Conservation (phyloP, 2,797 vertebrate genomes). For the Sarcophilus harrisii region DNA sequence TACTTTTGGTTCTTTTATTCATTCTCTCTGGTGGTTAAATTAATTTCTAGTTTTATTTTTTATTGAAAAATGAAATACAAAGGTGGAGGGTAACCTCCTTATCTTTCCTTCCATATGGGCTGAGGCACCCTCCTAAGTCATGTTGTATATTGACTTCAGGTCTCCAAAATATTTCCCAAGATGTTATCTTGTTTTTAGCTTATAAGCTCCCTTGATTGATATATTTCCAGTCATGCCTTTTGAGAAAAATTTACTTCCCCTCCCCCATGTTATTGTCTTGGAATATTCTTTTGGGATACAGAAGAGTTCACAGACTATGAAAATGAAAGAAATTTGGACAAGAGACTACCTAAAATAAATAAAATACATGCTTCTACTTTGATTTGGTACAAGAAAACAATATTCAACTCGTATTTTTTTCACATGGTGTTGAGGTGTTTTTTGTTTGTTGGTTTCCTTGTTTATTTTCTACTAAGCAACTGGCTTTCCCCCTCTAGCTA, state of each 20-base stretch:
- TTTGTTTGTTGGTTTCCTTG: constrained; percentile 20
- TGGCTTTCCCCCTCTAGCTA: background rate
- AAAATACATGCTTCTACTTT: constrained; percentile 28
- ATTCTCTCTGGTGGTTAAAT: background rate
- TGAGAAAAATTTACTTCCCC: background rate
- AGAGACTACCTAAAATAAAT: background rate
- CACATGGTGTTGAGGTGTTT: background rate
- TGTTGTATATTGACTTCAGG: background rate
- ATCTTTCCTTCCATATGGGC: background rate
- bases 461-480: background rate
- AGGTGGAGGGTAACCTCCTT: background rate
- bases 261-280: background rate
- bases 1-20: background rate
- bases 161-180: constrained; percentile 12
- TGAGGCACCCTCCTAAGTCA: constrained; percentile 20
- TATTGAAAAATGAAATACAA: background rate
- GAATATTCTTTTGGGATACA: background rate
- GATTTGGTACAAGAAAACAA: background rate
- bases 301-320: background rate
- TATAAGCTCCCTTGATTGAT: background rate
- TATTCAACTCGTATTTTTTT: background rate
- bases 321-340: background rate
- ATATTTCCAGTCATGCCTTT: background rate
- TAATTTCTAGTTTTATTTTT: background rate
- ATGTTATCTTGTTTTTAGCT: background rate